Base-by-base conservation (phyloP, 2,888 invertebrate genomes). In the Isoperla grammatica region DNA sequence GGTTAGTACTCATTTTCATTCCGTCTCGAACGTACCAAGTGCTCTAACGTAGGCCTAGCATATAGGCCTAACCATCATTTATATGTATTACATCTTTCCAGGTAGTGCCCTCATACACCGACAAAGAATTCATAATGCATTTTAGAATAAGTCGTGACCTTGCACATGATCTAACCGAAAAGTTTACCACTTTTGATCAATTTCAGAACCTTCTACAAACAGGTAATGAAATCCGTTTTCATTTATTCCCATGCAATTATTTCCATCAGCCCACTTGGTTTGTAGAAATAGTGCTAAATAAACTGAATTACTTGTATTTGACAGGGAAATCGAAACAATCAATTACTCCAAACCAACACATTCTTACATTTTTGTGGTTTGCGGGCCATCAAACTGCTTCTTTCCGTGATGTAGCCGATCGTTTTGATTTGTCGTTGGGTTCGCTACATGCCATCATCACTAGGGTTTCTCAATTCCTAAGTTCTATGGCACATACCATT, bases 281-380 rank as follows among this genome's bases (percentile, higher is more conserved):
- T n/a, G n/a, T n/a, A n/a, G n/a, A n/a, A n/a, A n/a, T n/a, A n/a
- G n/a, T n/a, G n/a, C 17, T 45, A 11, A 5, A 2, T 45, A 2
- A 19, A 45, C 19, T 15, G 2, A 13, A 19, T 20, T 4, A 11
- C 15, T 15, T 45, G n/a, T 17, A 19, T 17, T 20, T 15, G 20
- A 2, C 12, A 45, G 56, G 23, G 37, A 15, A 11, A 2, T 17
- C 40, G 12, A n/a, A 11, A 13, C 13, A n/a, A 6, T 40, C 17
- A 55, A 55, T 64, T 56, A 15, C 56, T 20, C 22, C 43, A 23
- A 43, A 56, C 11, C 42, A 45, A 43, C 56, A 56, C 35, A 45
- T 43, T 19, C 45, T 56, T 13, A 23, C 45, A 43, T 20, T 17
- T 43, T 43, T 19, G 43, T 43, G n/a, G n/a, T n/a, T n/a, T n/a